phyloP scores from a whole-genome alignment of 2,888 invertebrate species.

The Lithodes maja region DNA sequence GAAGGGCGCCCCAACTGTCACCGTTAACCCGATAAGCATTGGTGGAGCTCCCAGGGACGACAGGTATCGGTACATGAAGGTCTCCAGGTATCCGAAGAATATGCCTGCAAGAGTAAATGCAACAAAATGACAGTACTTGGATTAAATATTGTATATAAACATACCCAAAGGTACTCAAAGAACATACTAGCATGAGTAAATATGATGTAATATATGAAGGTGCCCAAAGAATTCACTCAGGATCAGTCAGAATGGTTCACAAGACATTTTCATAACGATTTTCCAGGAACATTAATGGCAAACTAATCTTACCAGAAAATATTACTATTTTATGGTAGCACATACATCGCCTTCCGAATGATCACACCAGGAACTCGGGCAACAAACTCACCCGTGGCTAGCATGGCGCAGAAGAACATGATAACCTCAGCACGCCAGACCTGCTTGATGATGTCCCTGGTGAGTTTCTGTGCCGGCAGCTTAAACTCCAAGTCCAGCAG shows the following conservation, averaged over 20 bases:
- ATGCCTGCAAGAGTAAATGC: constrained; percentile 78
- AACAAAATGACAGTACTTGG: not conserved
- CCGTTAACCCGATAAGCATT: constrained; percentile 87
- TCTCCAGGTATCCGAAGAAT: constrained; percentile 89
- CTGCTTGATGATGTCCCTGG: constrained; percentile 17
- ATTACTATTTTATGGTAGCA: too few species aligned
- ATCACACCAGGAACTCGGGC: too few species aligned
- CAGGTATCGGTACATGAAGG: constrained; percentile 86
- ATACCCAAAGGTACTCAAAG: too few species aligned
- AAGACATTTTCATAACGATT: too few species aligned
- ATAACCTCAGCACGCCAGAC: constrained; percentile 27
- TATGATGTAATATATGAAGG: too few species aligned
- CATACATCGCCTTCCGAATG: too few species aligned
- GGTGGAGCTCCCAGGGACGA: constrained; percentile 85
- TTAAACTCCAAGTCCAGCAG: constrained; percentile 41
- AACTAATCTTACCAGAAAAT: too few species aligned
- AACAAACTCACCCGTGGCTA: constrained; percentile 30
- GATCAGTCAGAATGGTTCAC: too few species aligned
- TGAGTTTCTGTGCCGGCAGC: constrained; percentile 31
- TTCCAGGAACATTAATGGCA: too few species aligned
- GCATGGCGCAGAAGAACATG: constrained; percentile 40
- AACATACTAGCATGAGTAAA: too few species aligned
- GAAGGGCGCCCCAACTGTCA: constrained; percentile 82
- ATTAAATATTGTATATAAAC: too few species aligned
- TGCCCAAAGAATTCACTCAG: too few species aligned